Conservation (phyloP, 2,888 invertebrate genomes). For the Drosophila infuscata region DNA sequence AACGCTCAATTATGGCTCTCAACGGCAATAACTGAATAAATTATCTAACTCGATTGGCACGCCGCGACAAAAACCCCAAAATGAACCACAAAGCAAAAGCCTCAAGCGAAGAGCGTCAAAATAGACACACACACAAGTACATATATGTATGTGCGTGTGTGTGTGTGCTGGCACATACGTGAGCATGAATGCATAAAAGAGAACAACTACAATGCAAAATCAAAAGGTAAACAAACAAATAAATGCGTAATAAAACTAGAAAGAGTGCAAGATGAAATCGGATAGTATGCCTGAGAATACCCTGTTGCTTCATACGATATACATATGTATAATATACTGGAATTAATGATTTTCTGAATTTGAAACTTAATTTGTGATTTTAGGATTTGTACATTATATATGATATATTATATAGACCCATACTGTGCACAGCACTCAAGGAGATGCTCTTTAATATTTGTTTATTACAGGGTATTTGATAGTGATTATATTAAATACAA, state of each 20-base stretch:
- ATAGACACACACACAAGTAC: conserved; percentile 5
- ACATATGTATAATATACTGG: background rate
- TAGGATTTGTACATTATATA: background rate
- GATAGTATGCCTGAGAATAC: conserved; percentile 6
- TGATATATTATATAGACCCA: background rate
- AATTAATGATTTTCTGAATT: background rate
- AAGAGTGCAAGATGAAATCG: conserved; percentile 14
- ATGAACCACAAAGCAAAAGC: conserved; percentile 1
- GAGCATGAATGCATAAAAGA: conserved; percentile 60
- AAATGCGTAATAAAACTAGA: conserved; percentile 61
- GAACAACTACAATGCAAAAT: conserved; percentile 63
- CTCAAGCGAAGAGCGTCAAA: conserved; percentile 14
- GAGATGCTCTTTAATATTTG: background rate
- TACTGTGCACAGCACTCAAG: background rate
- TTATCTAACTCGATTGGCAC: conserved; percentile 44
- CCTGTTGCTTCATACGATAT: background rate
- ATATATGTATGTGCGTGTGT: conserved; percentile 11
- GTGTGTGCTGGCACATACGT: conserved; percentile 3
- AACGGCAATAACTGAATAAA: conserved; percentile 22
- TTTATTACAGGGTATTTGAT: background rate
- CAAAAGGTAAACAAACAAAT: conserved; percentile 74
- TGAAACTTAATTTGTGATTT: background rate
- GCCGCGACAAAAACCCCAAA: conserved; percentile 12
- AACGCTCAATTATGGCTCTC: conserved; percentile 20
- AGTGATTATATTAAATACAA: background rate